Evolutionary conservation across 2,797 vertebrate species (phyloP), one percentile per base, ranked within the genome.

Genomic region (Vespertilio murinus): DNA sequence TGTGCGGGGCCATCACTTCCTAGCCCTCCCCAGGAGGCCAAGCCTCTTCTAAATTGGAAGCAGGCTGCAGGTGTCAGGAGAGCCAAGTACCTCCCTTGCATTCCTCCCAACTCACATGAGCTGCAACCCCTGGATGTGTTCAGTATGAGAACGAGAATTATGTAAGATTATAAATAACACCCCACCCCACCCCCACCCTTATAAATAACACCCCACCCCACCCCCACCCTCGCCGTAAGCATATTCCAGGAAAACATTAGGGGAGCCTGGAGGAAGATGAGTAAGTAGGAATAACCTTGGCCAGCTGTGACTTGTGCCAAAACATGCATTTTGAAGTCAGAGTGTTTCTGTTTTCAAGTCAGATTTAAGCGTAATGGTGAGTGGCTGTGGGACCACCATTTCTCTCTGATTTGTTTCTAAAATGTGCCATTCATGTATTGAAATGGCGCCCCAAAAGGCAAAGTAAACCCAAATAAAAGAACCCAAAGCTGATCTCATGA

Each of bases 111-210:
- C 67, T 94, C 95, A 80, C 84, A 52, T 5, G 64, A 79, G 73
- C 65, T 25, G 61, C 78, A 86, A 95, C 94, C 95, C 83, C 93
- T 96, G 81, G 74, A 92, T 85, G 88, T 77, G 83, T 88, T 97
- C 96, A 49, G 89, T 95, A 91, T 94, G 97, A 96, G 97, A 96
- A 96, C 71, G 94, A 97, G 85, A 79, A 94, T 82, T 95, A 85
- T 81, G 95, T 94, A 92, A 70, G 96, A 97, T 97, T 98, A 98
- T 97, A 98, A 97, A 98, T 98, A 98, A 87, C 95, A 97, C 70
- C 79, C 75, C 42, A 23, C 59, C 75, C 81, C 42, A n/a, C n/a
- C 70, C 79, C 75, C 95, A 97, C 70, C 79, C 75, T 97, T 98
- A 98, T 97, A 98, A 97, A 98, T 98, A 98, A 87, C 95, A 97